Percentiles rank a stretch among this genome's conserved stretches.
Evolutionary conservation across 2,888 invertebrate species (phyloP).

Genomic region (Thalpophila matura): DNA sequence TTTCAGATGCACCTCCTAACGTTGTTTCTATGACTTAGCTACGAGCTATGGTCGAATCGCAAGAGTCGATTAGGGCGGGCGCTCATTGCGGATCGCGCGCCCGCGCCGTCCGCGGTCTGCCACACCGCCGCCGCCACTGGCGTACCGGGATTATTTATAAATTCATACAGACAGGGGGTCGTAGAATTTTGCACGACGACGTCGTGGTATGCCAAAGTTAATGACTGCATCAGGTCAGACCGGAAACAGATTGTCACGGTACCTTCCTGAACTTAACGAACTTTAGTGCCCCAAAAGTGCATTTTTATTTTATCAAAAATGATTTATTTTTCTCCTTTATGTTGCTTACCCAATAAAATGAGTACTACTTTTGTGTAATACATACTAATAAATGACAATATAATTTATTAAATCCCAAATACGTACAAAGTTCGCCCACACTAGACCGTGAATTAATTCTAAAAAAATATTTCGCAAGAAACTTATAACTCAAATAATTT

Average conservation of each 20-base stretch:
- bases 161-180: conserved; percentile 89
- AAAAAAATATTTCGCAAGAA: conserved; percentile 70
- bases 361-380: too few species aligned
- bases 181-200: conserved; percentile 88
- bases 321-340: conserved; percentile 25
- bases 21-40: conserved; percentile 50
- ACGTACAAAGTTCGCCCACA: conserved; percentile 51
- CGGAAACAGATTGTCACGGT: conserved; percentile 75
- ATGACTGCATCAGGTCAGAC: conserved; percentile 81
- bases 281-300: not conserved
- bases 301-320: conserved; percentile 3
- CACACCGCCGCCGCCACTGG: conserved; percentile 90
- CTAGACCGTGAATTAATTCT: conserved; percentile 51
- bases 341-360: too few species aligned
- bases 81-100: conserved; percentile 85
- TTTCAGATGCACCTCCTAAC: conserved; percentile 34
- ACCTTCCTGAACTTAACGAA: conserved; percentile 41
- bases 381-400: conserved; percentile 29
- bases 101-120: conserved; percentile 90
- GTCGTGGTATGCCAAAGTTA: conserved; percentile 82
- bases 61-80: conserved; percentile 82
- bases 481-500: conserved; percentile 69
- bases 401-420: conserved; percentile 43
- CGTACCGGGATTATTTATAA: conserved; percentile 90
- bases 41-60: conserved; percentile 72